Conservation (phyloP, 1,140 invertebrate species). For the Ectropis grisescens region DNA sequence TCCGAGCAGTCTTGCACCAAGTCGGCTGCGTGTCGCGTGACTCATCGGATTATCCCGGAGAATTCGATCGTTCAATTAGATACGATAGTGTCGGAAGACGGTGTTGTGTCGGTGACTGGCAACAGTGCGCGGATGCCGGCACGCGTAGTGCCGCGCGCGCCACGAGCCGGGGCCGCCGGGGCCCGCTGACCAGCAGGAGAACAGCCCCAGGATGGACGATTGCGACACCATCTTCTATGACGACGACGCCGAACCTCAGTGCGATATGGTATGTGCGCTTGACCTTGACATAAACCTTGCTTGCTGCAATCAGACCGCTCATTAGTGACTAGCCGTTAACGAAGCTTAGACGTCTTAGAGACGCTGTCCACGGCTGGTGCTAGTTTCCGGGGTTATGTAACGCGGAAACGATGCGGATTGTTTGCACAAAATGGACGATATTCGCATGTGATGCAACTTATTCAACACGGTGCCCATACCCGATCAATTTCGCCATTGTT, state of each 20-base stretch:
- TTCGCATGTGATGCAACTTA: too few relatives aligned
- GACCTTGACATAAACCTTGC: slow-evolving; percentile 15
- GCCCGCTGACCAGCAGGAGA: slow-evolving; percentile 40
- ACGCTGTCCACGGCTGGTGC: too few relatives aligned
- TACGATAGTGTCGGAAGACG: slow-evolving; percentile 26
- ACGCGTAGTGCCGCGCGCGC: slow-evolving; percentile 26
- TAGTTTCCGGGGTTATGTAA: too few relatives aligned
- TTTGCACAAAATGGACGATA: too few relatives aligned
- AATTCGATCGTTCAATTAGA: slow-evolving; percentile 29
- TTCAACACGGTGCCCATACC: too few relatives aligned
- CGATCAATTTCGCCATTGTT: too few relatives aligned
- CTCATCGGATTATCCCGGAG: slow-evolving; percentile 54
- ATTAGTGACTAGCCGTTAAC: too few relatives aligned
- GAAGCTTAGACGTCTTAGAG: too few relatives aligned
- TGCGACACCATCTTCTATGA: slow-evolving; percentile 56
- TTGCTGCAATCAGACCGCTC: too few relatives aligned
- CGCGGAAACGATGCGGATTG: too few relatives aligned
- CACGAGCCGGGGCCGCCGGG: slow-evolving; percentile 31
- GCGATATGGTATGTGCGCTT: slow-evolving; percentile 53
- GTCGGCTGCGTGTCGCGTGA: slow-evolving; percentile 38
- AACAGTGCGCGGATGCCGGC: slow-evolving; percentile 51
- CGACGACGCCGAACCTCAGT: slow-evolving; percentile 60
- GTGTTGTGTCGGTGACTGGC: slow-evolving; percentile 23
- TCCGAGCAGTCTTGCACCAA: slow-evolving; percentile 22
- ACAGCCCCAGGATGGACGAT: too few relatives aligned